A percentile compares a stretch with the other conserved stretches of the same genome.
phyloP scores from a whole-genome alignment of 2,888 invertebrate species.

The Polietes domitor region DNA sequence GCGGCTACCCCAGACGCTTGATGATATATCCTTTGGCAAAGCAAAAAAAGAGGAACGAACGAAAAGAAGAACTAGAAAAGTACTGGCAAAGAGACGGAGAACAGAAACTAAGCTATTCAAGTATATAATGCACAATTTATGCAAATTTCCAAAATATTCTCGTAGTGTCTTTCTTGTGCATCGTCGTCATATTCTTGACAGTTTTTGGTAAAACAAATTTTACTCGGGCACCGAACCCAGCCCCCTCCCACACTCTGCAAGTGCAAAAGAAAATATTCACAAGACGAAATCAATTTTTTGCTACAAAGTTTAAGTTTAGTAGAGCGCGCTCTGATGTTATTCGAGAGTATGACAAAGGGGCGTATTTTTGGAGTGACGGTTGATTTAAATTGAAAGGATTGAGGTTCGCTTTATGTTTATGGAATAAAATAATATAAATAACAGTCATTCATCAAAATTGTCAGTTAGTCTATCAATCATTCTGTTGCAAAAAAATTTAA shows the following conservation, averaged over 20 bases:
- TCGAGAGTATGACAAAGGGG: not conserved
- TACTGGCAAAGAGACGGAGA: slow-evolving; percentile 1
- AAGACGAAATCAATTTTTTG: slow-evolving; percentile 61
- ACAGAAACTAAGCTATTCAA: slow-evolving; percentile 58
- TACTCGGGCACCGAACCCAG: slow-evolving; percentile 10
- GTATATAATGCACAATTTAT: slow-evolving; percentile 66
- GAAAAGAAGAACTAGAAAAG: not conserved
- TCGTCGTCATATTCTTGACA: slow-evolving; percentile 48
- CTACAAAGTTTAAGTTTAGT: not conserved
- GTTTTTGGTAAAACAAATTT: slow-evolving; percentile 36
- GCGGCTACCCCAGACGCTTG: not conserved
- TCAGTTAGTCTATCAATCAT: too few relatives aligned
- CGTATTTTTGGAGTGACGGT: not conserved
- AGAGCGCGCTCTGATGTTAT: not conserved
- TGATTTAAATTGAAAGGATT: too few relatives aligned
- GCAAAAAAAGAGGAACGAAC: not conserved
- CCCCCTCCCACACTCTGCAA: not conserved
- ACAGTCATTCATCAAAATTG: too few relatives aligned
- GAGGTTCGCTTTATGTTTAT: too few relatives aligned
- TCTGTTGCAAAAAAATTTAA: too few relatives aligned
- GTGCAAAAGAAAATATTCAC: not conserved
- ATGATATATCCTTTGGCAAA: slow-evolving; percentile 29
- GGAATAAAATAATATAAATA: too few relatives aligned
- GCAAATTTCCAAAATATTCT: slow-evolving; percentile 53
- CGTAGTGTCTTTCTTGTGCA: slow-evolving; percentile 39